Evolutionary conservation across 2,888 invertebrate species (phyloP).

Genomic region (Agrenia bidenticulata): DNA sequence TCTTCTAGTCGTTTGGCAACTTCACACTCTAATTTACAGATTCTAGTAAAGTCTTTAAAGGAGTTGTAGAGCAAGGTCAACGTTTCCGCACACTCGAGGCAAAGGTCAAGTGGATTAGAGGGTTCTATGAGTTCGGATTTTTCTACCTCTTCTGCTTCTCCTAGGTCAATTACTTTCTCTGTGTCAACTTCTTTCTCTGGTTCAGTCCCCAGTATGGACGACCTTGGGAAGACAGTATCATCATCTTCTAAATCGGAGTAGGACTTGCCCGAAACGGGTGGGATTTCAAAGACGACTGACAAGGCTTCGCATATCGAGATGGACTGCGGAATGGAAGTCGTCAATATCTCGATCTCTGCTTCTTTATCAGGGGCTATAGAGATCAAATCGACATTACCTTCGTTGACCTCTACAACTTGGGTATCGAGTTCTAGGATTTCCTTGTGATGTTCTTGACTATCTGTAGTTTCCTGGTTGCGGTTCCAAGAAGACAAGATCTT

Average conservation of each 20-base stretch:
- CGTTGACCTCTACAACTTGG: too few relatives aligned
- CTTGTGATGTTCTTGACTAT: background rate
- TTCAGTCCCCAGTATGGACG: background rate
- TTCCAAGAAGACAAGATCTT: constrained; percentile 3
- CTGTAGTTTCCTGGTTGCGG: background rate
- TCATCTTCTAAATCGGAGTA: background rate
- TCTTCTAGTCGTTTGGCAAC: background rate
- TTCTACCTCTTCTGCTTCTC: background rate
- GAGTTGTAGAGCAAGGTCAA: constrained; percentile 1
- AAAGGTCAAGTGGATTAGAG: background rate
- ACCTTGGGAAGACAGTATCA: background rate
- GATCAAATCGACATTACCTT: too few relatives aligned
- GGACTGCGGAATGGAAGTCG: background rate
- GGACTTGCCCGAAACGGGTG: background rate
- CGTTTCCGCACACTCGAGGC: constrained; percentile 2
- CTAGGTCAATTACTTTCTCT: background rate
- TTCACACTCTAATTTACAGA: constrained; percentile 2
- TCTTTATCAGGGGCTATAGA: too few relatives aligned
- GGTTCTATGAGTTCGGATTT: background rate
- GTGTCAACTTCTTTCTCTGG: background rate
- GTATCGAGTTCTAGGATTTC: too few relatives aligned
- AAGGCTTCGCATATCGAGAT: background rate
- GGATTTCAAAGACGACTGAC: constrained; percentile 11
- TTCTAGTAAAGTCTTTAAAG: background rate
- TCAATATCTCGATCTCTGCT: too few relatives aligned